Percentiles rank a stretch among this genome's conserved stretches.
These are phyloP conservation scores for Brachyptera putata DNA, from an alignment of 2,888 invertebrate genomes.

Conservation along the genomic window DNA sequence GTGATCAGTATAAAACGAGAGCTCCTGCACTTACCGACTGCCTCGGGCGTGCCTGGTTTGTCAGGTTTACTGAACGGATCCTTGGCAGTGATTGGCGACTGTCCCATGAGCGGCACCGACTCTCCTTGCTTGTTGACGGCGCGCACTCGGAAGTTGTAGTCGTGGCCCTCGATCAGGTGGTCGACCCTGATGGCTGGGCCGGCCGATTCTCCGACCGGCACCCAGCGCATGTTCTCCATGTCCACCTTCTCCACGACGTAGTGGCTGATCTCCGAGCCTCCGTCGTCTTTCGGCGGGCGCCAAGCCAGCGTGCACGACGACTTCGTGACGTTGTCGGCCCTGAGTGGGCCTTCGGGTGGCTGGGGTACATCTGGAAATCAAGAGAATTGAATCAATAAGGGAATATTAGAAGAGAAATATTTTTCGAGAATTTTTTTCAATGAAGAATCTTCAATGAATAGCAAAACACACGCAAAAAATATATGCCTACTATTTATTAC, in stretches of 20 bases:
- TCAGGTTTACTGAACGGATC: conserved; percentile 90
- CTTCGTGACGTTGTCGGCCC: conserved; percentile 81
- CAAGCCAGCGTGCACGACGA: conserved; percentile 78
- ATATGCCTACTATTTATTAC: no score
- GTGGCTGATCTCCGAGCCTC: conserved; percentile 84
- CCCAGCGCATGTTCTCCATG: conserved; percentile 84
- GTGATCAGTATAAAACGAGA: not conserved
- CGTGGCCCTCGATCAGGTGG: conserved; percentile 88
- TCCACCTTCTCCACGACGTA: conserved; percentile 97
- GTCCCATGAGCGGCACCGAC: conserved; percentile 75
- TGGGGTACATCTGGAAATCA: conserved; percentile 63
- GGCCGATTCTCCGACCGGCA: conserved; percentile 61
- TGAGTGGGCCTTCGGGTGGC: conserved; percentile 88
- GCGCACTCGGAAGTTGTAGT: conserved; percentile 90
- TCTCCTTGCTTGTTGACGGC: conserved; percentile 94
- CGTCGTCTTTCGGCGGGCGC: conserved; percentile 91
- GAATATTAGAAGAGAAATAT: not conserved
- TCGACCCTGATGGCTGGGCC: conserved; percentile 63
- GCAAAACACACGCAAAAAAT: no score
- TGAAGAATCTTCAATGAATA: not conserved
- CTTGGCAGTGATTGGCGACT: conserved; percentile 84
- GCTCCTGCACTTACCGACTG: conserved; percentile 48
- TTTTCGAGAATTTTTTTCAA: not conserved
- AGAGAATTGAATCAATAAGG: not conserved
- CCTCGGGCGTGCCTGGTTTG: conserved; percentile 88